Evolutionary conservation across 2,113 vertebrate genomes (phyloP).

Genomic region (Psittacus erithacus): DNA sequence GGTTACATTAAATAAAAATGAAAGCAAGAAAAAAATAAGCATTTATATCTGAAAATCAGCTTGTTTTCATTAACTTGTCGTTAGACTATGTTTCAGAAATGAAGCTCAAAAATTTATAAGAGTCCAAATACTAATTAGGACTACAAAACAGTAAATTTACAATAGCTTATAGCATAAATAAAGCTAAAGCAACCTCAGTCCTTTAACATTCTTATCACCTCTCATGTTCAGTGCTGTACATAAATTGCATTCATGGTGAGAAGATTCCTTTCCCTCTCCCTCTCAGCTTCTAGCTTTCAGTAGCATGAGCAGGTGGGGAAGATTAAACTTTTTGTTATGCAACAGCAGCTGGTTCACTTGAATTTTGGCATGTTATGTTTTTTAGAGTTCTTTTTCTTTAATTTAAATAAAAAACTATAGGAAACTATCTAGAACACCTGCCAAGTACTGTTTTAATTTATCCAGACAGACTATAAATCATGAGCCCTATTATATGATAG

Average conservation of each 20-base stretch:
- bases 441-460: conserved; percentile 35
- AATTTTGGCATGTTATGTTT: background rate
- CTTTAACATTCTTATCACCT: background rate
- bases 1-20: background rate
- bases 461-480: background rate
- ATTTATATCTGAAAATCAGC: background rate
- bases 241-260: background rate
- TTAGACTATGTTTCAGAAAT: background rate
- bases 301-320: conserved; percentile 1
- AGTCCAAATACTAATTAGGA: background rate
- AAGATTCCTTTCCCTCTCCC: background rate
- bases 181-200: background rate
- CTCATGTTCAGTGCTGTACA: background rate
- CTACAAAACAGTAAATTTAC: background rate
- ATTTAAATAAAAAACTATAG: background rate
- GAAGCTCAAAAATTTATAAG: background rate
- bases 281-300: background rate
- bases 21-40: background rate
- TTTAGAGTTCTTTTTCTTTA: conserved; percentile 28
- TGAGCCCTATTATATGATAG: background rate
- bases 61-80: background rate
- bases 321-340: conserved; percentile 25
- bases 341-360: conserved; percentile 16
- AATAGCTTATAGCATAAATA: background rate
- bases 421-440: conserved; percentile 14